These are phyloP conservation scores for Thymelicus sylvestris DNA, from an alignment of 2,888 invertebrate genomes.

Conservation along the genomic window DNA sequence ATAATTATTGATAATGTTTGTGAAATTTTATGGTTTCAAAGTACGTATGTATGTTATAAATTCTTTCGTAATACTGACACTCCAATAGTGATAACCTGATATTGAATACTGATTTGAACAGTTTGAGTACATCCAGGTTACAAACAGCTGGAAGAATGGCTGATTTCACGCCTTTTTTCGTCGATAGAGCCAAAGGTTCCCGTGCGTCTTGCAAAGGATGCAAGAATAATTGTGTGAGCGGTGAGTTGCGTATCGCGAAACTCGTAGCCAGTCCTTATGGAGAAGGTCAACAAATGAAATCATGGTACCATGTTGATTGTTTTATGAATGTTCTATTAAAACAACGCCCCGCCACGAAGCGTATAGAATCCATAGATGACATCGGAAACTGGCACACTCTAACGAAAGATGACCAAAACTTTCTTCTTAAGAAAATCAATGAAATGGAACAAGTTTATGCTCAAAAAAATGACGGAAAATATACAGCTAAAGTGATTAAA, in stretches of 20 bases:
- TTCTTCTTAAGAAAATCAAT: conserved; percentile 86
- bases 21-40: too few species aligned
- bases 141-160: conserved; percentile 47
- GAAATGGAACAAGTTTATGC: conserved; percentile 84
- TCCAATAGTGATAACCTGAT: too few species aligned
- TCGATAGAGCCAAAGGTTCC: conserved; percentile 92
- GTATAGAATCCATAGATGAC: conserved; percentile 91
- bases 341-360: conserved; percentile 92
- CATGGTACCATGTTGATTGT: conserved; percentile 93
- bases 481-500: conserved; percentile 68
- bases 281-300: conserved; percentile 90
- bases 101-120: too few species aligned
- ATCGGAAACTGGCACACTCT: conserved; percentile 90
- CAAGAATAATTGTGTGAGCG: conserved; percentile 90
- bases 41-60: too few species aligned
- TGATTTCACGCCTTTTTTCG: conserved; percentile 82
- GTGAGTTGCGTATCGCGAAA: conserved; percentile 90
- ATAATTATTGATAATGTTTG: too few species aligned
- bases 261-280: conserved; percentile 91
- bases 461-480: conserved; percentile 79
- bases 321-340: conserved; percentile 91
- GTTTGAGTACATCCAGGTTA: neutral
- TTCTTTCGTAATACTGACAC: too few species aligned
- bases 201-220: conserved; percentile 94
- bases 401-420: conserved; percentile 87